These are phyloP conservation scores for Australoheros scitulus DNA, from an alignment of 2,113 vertebrate species.

Conservation along the genomic window DNA sequence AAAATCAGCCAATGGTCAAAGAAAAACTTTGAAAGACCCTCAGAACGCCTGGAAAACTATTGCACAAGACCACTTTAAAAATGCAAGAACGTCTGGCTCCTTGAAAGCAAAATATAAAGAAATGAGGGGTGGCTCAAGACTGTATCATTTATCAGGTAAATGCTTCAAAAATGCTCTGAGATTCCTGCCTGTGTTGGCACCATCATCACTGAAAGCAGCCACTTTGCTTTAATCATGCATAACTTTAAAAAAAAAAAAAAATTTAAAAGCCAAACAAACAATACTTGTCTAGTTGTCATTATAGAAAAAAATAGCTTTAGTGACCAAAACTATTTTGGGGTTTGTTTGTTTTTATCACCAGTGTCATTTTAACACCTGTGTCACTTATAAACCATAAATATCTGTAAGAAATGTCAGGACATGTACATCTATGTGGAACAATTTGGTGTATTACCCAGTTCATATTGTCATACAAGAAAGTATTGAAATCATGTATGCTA, in stretches of 20 bases:
- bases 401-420: not conserved
- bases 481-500: not conserved
- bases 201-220: not conserved
- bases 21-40: too few relatives aligned
- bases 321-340: not conserved
- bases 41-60: too few relatives aligned
- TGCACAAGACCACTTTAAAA: too few relatives aligned
- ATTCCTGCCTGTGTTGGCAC: not conserved
- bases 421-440: not conserved
- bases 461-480: not conserved
- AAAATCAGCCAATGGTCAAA: too few relatives aligned
- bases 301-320: not conserved
- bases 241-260: not conserved
- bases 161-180: not conserved
- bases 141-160: not conserved
- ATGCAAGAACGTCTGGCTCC: too few relatives aligned
- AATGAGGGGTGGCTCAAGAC: too few relatives aligned
- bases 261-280: too few relatives aligned
- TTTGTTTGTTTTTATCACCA: not conserved
- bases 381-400: not conserved
- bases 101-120: too few relatives aligned
- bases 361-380: not conserved
- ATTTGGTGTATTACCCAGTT: not conserved
- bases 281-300: not conserved
- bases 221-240: not conserved